Conservation (phyloP, 2,113 vertebrate genomes). For the Lophius piscatorius region DNA sequence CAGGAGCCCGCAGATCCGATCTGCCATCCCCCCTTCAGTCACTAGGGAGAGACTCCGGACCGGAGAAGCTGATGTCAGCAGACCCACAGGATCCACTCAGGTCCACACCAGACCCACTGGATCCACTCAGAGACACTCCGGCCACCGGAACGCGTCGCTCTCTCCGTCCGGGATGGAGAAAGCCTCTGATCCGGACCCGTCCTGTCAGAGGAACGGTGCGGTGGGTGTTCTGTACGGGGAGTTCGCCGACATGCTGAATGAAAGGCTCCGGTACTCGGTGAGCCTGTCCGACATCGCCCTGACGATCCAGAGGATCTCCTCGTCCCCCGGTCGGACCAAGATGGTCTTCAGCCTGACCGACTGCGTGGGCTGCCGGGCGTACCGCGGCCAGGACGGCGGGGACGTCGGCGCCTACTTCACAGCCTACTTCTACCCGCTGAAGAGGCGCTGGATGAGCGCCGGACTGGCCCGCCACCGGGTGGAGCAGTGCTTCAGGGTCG, state of each 20-base stretch:
- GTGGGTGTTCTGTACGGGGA: conserved; percentile 73
- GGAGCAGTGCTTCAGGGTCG: conserved; percentile 80
- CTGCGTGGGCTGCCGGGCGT: conserved; percentile 78
- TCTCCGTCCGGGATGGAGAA: conserved; percentile 73
- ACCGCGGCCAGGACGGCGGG: conserved; percentile 57
- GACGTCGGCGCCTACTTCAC: conserved; percentile 77
- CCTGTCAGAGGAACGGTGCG: conserved; percentile 61
- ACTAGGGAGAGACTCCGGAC: conserved; percentile 73
- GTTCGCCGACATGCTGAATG: conserved; percentile 75
- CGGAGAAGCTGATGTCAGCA: conserved; percentile 25
- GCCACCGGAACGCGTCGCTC: conserved; percentile 61
- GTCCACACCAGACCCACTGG: conserved; percentile 34
- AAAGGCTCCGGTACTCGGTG: conserved; percentile 74
- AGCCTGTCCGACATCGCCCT: conserved; percentile 74
- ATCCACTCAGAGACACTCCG: conserved; percentile 58
- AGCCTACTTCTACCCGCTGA: conserved; percentile 80
- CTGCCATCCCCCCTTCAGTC: conserved; percentile 72
- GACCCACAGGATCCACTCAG: conserved; percentile 56
- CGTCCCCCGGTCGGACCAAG: conserved; percentile 64
- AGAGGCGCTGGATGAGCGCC: conserved; percentile 76
- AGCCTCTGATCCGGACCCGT: conserved; percentile 62
- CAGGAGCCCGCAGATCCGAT: no score
- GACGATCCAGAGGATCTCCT: conserved; percentile 69
- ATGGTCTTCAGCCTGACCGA: conserved; percentile 75
- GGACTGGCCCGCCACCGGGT: conserved; percentile 76